Evolutionary conservation across 2,888 invertebrate genomes (phyloP).

Genomic region (Catocala fraxini): DNA sequence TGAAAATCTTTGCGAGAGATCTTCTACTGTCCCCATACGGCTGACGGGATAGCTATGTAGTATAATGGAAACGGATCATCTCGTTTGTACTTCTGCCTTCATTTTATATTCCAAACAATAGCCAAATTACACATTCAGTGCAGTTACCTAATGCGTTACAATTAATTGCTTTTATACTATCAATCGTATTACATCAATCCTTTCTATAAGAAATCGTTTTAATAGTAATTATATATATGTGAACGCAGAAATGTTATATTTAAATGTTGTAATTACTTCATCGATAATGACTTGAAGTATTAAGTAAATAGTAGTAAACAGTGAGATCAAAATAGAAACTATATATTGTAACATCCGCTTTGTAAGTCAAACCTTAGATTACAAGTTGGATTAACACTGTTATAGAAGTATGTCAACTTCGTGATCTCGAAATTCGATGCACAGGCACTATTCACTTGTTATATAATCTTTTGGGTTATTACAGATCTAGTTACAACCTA

Average conservation of each 20-base stretch:
- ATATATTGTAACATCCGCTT: neutral
- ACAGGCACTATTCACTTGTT: slow-evolving; percentile 28
- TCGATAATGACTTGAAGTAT: slow-evolving; percentile 12
- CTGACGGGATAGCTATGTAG: too few relatives aligned
- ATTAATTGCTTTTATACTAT: slow-evolving; percentile 61
- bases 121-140: slow-evolving; percentile 55
- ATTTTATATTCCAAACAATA: slow-evolving; percentile 54
- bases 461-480: slow-evolving; percentile 26
- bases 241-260: slow-evolving; percentile 20
- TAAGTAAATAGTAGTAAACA: slow-evolving; percentile 17
- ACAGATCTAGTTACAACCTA: slow-evolving; percentile 17
- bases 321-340: slow-evolving; percentile 3
- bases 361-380: too few relatives aligned
- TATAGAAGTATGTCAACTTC: slow-evolving; percentile 27
- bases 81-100: slow-evolving; percentile 46
- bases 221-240: slow-evolving; percentile 32
- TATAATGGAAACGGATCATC: slow-evolving; percentile 37
- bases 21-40: too few relatives aligned
- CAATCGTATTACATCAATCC: slow-evolving; percentile 50
- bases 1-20: too few relatives aligned
- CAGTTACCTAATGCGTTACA: slow-evolving; percentile 62
- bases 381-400: too few relatives aligned
- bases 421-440: slow-evolving; percentile 30
- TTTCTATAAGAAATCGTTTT: slow-evolving; percentile 47
- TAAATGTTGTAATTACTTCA: slow-evolving; percentile 27